These are phyloP conservation scores for Gymnogyps californianus DNA, from an alignment of 2,113 vertebrate genomes.

Conservation along the genomic window DNA sequence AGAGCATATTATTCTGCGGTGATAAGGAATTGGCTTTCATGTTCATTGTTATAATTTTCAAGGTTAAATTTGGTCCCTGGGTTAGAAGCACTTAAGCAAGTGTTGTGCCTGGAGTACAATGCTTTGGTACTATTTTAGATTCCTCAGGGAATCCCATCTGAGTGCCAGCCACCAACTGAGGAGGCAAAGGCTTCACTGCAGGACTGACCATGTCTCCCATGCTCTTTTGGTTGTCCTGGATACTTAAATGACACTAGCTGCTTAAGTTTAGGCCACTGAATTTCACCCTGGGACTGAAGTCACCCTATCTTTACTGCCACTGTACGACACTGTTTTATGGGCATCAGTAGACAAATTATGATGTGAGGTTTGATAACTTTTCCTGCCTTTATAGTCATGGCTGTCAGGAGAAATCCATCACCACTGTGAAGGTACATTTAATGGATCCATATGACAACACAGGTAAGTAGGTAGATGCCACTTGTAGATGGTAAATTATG, in stretches of 20 bases:
- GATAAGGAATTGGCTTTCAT: not conserved
- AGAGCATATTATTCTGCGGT: rapidly evolving
- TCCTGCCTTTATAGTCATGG: not conserved
- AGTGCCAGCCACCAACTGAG: not conserved
- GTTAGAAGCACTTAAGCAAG: not conserved
- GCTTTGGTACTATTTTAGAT: not conserved
- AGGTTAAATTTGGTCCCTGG: not conserved
- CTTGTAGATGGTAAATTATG: not conserved
- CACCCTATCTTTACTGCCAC: not conserved
- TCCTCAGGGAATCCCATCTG: not conserved
- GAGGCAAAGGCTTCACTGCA: not conserved
- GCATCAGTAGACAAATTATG: not conserved
- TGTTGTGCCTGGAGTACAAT: not conserved
- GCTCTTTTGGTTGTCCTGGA: not conserved
- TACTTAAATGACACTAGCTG: not conserved
- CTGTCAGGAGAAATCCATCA: not conserved
- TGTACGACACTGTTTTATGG: not conserved
- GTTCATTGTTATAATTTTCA: not conserved
- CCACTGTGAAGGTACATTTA: not conserved
- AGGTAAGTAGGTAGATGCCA: not conserved
- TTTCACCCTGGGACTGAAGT: not conserved
- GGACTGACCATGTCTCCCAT: not conserved
- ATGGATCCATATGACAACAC: not conserved
- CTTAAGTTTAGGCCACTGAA: not conserved
- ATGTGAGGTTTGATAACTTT: not conserved